Conservation (phyloP, 2,113 vertebrate species). For the Pterocles orientalis region DNA sequence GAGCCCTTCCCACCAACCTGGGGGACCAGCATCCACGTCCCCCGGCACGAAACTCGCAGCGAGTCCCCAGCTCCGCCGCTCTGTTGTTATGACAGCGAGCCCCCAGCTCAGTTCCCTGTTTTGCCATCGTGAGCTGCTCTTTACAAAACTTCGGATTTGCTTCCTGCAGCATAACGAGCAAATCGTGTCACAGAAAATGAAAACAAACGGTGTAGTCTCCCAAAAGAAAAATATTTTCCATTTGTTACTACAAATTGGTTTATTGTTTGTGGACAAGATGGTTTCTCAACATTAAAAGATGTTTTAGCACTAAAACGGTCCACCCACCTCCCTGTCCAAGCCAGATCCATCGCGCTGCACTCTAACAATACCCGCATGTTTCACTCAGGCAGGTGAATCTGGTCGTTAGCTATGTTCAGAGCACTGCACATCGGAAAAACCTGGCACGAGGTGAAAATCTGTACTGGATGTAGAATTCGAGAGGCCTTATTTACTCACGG, state of each 20-base stretch:
- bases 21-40: not conserved
- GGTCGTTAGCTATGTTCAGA: not conserved
- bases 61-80: not conserved
- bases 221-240: constrained; percentile 8
- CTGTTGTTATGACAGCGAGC: not conserved
- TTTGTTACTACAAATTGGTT: constrained; percentile 2
- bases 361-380: not conserved
- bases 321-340: not conserved
- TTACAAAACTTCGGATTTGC: not conserved
- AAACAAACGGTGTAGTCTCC: constrained; percentile 34
- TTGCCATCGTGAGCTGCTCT: not conserved
- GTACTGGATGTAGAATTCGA: not conserved
- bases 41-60: not conserved
- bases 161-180: constrained; percentile 18
- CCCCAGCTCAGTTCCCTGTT: not conserved
- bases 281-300: constrained; percentile 9
- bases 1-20: not conserved
- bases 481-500: not conserved
- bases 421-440: fast-evolving
- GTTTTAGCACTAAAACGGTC: not conserved
- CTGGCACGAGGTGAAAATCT: not conserved
- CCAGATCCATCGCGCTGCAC: not conserved
- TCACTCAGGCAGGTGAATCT: not conserved
- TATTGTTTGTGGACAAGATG: constrained; percentile 10
- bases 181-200: not conserved